These are phyloP conservation scores for Lagria hirta DNA, from an alignment of 2,888 invertebrate species.

Conservation along the genomic window DNA sequence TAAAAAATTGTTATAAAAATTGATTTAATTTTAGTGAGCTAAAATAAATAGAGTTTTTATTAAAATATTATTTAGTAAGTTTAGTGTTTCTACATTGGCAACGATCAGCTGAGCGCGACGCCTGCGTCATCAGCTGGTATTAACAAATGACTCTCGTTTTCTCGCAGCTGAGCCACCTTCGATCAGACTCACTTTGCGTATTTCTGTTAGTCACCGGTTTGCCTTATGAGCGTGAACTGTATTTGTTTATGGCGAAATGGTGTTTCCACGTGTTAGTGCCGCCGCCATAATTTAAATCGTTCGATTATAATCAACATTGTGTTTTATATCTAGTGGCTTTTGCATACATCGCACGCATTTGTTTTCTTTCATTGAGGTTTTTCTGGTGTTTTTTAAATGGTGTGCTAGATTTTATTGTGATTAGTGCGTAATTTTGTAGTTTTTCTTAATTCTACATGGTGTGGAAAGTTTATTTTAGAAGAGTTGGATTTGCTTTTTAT, in stretches of 20 bases:
- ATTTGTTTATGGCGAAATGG: slow-evolving; percentile 30
- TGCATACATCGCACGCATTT: slow-evolving; percentile 4
- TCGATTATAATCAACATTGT: slow-evolving; percentile 11
- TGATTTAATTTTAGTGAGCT: too few relatives aligned
- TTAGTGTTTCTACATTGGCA: too few relatives aligned
- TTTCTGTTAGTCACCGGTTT: slow-evolving; percentile 42
- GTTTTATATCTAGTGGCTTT: slow-evolving; percentile 13
- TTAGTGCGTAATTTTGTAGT: slow-evolving; percentile 10
- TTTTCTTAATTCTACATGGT: slow-evolving; percentile 14
- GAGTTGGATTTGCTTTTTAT: slow-evolving; percentile 18
- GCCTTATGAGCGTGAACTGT: slow-evolving; percentile 37
- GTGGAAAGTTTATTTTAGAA: slow-evolving; percentile 18
- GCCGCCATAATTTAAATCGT: slow-evolving; percentile 7
- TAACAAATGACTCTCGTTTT: slow-evolving; percentile 31
- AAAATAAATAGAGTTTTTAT: too few relatives aligned
- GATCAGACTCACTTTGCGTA: slow-evolving; percentile 12
- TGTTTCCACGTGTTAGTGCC: slow-evolving; percentile 34
- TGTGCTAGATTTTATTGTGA: slow-evolving; percentile 14
- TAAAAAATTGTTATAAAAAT: too few relatives aligned
- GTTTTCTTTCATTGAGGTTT: slow-evolving; percentile 8
- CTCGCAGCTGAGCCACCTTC: slow-evolving; percentile 18
- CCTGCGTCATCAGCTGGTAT: slow-evolving; percentile 24
- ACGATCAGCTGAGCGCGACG: slow-evolving; percentile 38
- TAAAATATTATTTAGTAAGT: too few relatives aligned
- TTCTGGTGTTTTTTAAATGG: slow-evolving; percentile 7